Evolutionary conservation across 2,888 invertebrate species (phyloP).

Genomic region (Cantharis flavilabris): DNA sequence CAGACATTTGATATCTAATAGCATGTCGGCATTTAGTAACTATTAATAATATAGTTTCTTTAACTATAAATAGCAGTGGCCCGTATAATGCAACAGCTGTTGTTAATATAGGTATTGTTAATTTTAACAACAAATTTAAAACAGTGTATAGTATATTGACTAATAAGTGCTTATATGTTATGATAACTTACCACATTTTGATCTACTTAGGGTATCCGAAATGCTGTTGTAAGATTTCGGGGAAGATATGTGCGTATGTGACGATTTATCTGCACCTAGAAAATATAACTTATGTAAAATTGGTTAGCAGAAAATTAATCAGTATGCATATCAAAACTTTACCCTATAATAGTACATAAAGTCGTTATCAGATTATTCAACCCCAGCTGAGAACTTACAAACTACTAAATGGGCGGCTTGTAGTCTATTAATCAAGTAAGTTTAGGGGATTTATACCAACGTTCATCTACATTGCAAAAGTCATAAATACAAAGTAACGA

Average conservation of each 20-base stretch:
- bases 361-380: conserved; percentile 52
- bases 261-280: conserved; percentile 43
- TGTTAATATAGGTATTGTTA: too few species aligned
- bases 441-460: conserved; percentile 40
- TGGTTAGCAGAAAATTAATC: conserved; percentile 20
- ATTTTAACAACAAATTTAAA: too few species aligned
- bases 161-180: neutral
- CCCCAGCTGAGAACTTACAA: conserved; percentile 48
- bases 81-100: too few species aligned
- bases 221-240: conserved; percentile 51
- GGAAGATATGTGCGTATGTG: conserved; percentile 47
- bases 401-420: conserved; percentile 51
- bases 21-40: too few species aligned
- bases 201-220: conserved; percentile 48
- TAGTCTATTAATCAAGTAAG: conserved; percentile 50
- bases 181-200: conserved; percentile 53
- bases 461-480: conserved; percentile 44
- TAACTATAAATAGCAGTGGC: too few species aligned
- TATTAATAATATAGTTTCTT: too few species aligned
- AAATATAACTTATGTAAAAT: conserved; percentile 12
- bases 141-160: too few species aligned
- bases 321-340: conserved; percentile 24
- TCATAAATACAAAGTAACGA: conserved; percentile 46
- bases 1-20: too few species aligned
- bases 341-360: conserved; percentile 41